A percentile compares a stretch with the other conserved stretches of the same genome.
phyloP scores from a whole-genome alignment of 1,140 invertebrate genomes.

The Scaptodrosophila lebanonensis region DNA sequence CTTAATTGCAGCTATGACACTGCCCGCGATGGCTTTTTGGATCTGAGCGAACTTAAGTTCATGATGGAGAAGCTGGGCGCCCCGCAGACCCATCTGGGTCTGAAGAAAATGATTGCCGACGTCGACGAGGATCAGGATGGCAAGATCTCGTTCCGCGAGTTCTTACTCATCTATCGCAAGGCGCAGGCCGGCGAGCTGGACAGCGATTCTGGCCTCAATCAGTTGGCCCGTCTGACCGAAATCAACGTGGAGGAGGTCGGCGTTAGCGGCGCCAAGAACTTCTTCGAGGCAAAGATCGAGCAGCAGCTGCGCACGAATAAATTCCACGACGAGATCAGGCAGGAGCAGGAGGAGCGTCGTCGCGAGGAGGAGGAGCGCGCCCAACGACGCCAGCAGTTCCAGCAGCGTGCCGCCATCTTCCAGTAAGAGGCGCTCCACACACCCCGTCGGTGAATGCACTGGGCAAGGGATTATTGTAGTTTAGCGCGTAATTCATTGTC shows the following conservation, averaged over 20 bases:
- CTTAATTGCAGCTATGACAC: constrained; percentile 88
- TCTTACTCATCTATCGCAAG: constrained; percentile 91
- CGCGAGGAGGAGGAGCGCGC: constrained; percentile 88
- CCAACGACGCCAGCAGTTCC: constrained; percentile 85
- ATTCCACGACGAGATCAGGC: constrained; percentile 91
- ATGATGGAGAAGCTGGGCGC: constrained; percentile 98
- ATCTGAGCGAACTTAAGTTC: constrained; percentile 91
- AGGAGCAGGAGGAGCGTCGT: constrained; percentile 90
- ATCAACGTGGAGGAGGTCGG: constrained; percentile 93
- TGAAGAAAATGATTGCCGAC: constrained; percentile 96
- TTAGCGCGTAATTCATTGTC: constrained; percentile 52
- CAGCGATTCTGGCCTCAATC: constrained; percentile 88
- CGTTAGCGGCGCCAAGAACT: constrained; percentile 91
- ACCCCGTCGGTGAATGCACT: too few species aligned
- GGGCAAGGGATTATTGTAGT: constrained; percentile 45
- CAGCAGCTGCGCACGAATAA: constrained; percentile 87
- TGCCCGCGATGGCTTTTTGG: constrained; percentile 90
- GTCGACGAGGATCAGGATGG: constrained; percentile 94
- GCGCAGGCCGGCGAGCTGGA: constrained; percentile 90
- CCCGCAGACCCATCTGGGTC: constrained; percentile 94
- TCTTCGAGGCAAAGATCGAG: constrained; percentile 95
- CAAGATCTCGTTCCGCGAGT: constrained; percentile 95
- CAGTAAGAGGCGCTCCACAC: too few species aligned
- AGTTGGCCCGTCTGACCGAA: constrained; percentile 89
- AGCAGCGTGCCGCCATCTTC: constrained; percentile 90